Percentiles rank a stretch among this genome's conserved stretches.
Evolutionary conservation across 2,113 vertebrate species (phyloP).

Genomic region (Trogon melanurus): DNA sequence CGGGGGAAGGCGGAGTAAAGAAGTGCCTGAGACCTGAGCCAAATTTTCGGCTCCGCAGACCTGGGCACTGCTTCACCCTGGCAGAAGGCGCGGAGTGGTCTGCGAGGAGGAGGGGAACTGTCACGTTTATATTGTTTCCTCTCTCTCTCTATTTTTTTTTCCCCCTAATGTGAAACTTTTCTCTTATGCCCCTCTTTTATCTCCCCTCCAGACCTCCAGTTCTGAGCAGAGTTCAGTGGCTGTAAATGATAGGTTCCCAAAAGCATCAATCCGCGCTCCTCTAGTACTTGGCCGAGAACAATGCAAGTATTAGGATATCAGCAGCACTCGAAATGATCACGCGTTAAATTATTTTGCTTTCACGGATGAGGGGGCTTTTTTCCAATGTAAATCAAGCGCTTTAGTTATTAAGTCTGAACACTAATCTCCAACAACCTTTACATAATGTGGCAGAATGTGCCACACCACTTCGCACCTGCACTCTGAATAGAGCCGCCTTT

Average conservation of each 20-base stretch:
- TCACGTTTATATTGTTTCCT: conserved; percentile 23
- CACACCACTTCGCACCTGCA: conserved; percentile 98
- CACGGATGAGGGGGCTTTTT: conserved; percentile 88
- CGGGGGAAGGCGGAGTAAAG: conserved; percentile 1
- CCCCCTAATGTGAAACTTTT: neutral
- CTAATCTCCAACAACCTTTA: conserved; percentile 95
- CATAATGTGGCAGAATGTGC: conserved; percentile 92
- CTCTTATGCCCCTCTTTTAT: conserved; percentile 42
- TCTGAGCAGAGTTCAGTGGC: conserved; percentile 68
- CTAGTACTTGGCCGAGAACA: conserved; percentile 77
- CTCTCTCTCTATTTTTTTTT: rapidly evolving
- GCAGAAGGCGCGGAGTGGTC: neutral
- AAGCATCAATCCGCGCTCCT: conserved; percentile 66
- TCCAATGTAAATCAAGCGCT: conserved; percentile 90
- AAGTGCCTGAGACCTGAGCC: neutral
- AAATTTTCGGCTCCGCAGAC: conserved; percentile 6
- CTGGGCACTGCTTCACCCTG: neutral
- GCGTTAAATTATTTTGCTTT: conserved; percentile 89
- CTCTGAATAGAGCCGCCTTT: conserved; percentile 93
- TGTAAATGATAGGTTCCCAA: conserved; percentile 76
- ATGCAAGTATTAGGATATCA: conserved; percentile 84
- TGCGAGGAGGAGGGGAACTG: neutral
- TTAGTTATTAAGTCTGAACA: conserved; percentile 90
- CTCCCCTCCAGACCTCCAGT: conserved; percentile 28
- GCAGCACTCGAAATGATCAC: conserved; percentile 79